Evolutionary conservation across 2,797 vertebrate genomes (phyloP), one percentile per base, ranked within the genome.

Genomic region (Lycodopsis pacificus): DNA sequence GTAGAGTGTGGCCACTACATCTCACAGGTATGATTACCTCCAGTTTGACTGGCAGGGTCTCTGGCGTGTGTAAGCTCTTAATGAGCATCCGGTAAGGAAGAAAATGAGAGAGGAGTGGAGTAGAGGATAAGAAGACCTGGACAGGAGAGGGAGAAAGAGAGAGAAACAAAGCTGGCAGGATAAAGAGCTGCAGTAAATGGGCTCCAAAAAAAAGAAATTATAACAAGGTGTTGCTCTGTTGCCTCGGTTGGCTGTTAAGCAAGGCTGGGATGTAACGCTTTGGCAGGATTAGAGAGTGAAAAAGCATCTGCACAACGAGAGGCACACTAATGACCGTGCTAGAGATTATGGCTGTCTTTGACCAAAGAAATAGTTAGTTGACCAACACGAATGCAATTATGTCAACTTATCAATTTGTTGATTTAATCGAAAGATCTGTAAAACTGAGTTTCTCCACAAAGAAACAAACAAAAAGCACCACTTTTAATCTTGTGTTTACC

Each of bases 31-130:
- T 0, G 19, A 72, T 54, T 56, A 44, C 32, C 34, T 85, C 48
- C 25, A 70, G 57, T 80, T 79, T 86, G 77, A 88, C 57, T 86
- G 82, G 70, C 90, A 82, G 85, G 15, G 3, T 70, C 67, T 76
- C 32, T 65, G 77, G 67, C 53, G 27, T 27, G 82, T 65, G 65
- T 84, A 80, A 87, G 83, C 82, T 74, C 58, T 82, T 86, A 91
- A 90, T 91, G 90, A 92, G 86, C 63, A 48, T 84, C 84, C 73
- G 69, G 76, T 46, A 68, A 70, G 81, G 57, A 77, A 73, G 78
- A 82, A 80, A 85, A 86, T 71, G 74, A 87, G 73, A 81, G 61
- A 32, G 42, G 65, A 80, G 76, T 80, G 65, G 48, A 59, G 65
- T 30, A 51, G 56, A 69, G 64, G 62, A 76, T 71, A 64, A 73